Conservation (phyloP, 2,888 invertebrate species). For the Ectemnius cavifrons region DNA sequence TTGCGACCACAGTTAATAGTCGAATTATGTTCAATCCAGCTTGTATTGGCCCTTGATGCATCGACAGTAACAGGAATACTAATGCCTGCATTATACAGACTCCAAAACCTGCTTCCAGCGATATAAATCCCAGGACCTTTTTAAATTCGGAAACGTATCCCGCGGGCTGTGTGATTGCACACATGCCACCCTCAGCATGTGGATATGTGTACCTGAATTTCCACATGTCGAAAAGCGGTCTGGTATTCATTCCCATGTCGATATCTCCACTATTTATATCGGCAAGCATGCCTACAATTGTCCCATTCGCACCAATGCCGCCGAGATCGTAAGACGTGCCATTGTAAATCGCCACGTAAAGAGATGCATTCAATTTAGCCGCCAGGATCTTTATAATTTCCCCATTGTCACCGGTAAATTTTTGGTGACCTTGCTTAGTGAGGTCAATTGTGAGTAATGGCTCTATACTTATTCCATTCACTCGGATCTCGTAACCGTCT, state of each 20-base stretch:
- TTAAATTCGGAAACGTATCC: conserved; percentile 34
- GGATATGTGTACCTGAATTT: conserved; percentile 57
- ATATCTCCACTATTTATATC: conserved; percentile 43
- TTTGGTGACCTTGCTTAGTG: conserved; percentile 18
- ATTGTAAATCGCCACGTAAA: conserved; percentile 29
- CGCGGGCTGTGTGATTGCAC: conserved; percentile 47
- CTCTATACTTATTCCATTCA: conserved; percentile 45
- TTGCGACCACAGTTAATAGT: conserved; percentile 37
- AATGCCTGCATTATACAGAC: conserved; percentile 13
- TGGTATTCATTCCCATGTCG: conserved; percentile 57
- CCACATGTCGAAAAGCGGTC: conserved; percentile 41
- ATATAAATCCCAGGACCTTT: conserved; percentile 43
- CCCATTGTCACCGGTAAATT: conserved; percentile 54
- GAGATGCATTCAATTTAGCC: conserved; percentile 41
- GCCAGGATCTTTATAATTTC: conserved; percentile 50
- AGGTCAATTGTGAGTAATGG: conserved; percentile 41
- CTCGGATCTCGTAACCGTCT: conserved; percentile 48
- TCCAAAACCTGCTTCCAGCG: conserved; percentile 10
- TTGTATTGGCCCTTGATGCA: conserved; percentile 16
- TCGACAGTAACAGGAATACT: conserved; percentile 21
- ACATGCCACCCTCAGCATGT: conserved; percentile 49
- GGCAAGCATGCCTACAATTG: conserved; percentile 45
- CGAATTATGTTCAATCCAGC: conserved; percentile 51
- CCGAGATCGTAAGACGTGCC: conserved; percentile 36
- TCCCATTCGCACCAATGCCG: conserved; percentile 37